phyloP scores from a whole-genome alignment of 37 sponge, comb jelly and placozoan species.

The Oscarella lobularis region DNA sequence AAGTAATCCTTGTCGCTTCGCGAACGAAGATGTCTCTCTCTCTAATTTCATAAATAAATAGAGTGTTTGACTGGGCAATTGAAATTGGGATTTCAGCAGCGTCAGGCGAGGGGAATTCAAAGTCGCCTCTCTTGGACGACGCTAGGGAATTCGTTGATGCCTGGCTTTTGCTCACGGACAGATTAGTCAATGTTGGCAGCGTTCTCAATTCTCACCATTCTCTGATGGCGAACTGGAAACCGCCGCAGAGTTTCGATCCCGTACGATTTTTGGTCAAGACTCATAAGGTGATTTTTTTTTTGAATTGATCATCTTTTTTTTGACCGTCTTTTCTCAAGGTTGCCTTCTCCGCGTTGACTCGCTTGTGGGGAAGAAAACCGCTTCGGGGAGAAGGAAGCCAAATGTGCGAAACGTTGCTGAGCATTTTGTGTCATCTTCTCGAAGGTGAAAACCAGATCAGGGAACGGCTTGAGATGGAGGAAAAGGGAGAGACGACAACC shows the following conservation, averaged over 20 bases:
- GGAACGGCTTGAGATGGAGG: constrained; percentile 3
- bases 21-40: no score
- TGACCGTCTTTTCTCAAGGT: not conserved
- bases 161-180: constrained; percentile 79
- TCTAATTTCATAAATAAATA: no score
- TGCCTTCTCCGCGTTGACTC: not conserved
- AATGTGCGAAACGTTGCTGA: not conserved
- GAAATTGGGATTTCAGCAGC: not conserved
- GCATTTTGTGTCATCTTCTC: constrained; percentile 1
- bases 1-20: constrained; percentile 26
- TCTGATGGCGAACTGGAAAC: constrained; percentile 29
- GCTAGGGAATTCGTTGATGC: constrained; percentile 71
- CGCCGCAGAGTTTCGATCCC: constrained; percentile 55
- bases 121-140: constrained; percentile 11
- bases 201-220: constrained; percentile 64
- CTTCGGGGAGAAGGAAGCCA: not conserved
- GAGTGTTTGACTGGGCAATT: not conserved
- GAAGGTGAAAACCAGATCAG: constrained; percentile 7
- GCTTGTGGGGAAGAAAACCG: not conserved
- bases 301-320: not conserved
- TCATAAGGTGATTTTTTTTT: constrained; percentile 63
- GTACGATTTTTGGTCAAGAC: constrained; percentile 66
- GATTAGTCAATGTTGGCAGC: constrained; percentile 54
- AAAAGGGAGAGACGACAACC: not conserved
- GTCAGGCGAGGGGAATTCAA: not conserved